Evolutionary conservation across 2,113 vertebrate genomes (phyloP).

Genomic region (Tragulus kanchil): DNA sequence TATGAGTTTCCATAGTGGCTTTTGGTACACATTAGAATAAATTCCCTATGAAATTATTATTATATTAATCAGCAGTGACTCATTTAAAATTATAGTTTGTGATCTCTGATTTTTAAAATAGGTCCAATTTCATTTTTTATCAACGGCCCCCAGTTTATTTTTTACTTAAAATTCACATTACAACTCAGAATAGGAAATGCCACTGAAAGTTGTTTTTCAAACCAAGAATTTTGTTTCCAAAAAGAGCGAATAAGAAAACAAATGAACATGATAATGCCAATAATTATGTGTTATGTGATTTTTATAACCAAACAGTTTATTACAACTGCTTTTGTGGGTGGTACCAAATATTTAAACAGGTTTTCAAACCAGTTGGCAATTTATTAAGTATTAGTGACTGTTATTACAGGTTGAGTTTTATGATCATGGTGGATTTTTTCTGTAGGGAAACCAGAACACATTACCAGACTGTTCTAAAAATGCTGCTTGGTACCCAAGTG

Average conservation of each 20-base stretch:
- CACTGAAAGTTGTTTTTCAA: constrained; percentile 77
- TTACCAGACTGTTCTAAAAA: constrained; percentile 58
- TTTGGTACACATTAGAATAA: constrained; percentile 74
- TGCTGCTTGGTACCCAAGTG: background rate
- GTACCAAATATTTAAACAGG: constrained; percentile 87
- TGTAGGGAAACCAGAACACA: constrained; percentile 29
- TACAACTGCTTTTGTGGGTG: constrained; percentile 87
- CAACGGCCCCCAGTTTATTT: constrained; percentile 64
- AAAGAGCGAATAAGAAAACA: constrained; percentile 69
- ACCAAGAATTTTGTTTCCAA: constrained; percentile 64
- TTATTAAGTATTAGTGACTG: constrained; percentile 87
- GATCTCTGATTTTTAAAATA: constrained; percentile 77
- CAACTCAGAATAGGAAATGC: constrained; percentile 79
- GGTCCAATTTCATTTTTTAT: constrained; percentile 77
- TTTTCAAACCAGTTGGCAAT: constrained; percentile 83
- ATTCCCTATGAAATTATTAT: constrained; percentile 78
- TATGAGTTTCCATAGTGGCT: constrained; percentile 64
- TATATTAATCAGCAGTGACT: constrained; percentile 80
- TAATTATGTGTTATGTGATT: constrained; percentile 87
- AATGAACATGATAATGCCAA: constrained; percentile 83
- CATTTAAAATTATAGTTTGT: constrained; percentile 77
- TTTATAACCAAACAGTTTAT: constrained; percentile 86
- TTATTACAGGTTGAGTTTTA: constrained; percentile 88
- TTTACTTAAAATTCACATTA: constrained; percentile 68
- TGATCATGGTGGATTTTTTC: constrained; percentile 80